phyloP scores from a whole-genome alignment of 2,113 vertebrate genomes.

The Riparia riparia region DNA sequence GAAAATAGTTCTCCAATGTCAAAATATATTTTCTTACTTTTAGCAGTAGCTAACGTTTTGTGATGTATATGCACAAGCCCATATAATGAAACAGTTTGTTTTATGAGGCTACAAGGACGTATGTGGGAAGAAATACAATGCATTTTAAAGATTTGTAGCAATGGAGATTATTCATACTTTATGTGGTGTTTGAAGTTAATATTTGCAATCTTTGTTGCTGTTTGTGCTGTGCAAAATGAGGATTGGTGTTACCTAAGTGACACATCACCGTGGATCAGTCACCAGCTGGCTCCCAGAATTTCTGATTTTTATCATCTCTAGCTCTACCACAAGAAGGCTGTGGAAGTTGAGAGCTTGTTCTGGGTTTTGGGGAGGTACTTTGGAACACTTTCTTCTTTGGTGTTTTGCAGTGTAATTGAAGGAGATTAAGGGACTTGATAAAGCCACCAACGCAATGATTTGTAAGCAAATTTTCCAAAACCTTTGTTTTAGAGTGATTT shows the following conservation, averaged over 20 bases:
- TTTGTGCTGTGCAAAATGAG: background rate
- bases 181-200: slow-evolving; percentile 42
- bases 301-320: background rate
- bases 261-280: fast-evolving
- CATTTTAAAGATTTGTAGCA: slow-evolving; percentile 24
- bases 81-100: slow-evolving; percentile 67
- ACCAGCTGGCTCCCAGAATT: background rate
- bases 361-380: background rate
- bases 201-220: background rate
- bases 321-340: background rate
- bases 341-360: background rate
- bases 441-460: background rate
- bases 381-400: background rate
- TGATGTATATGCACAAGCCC: slow-evolving; percentile 61
- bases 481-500: background rate
- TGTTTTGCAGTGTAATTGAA: background rate
- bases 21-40: slow-evolving; percentile 72
- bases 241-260: background rate
- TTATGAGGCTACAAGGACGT: slow-evolving; percentile 57
- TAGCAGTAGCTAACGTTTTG: slow-evolving; percentile 71
- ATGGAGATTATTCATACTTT: slow-evolving; percentile 25
- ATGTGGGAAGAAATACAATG: slow-evolving; percentile 53
- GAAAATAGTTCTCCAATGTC: slow-evolving; percentile 73
- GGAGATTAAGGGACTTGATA: background rate
- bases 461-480: background rate